Conservation (phyloP, 2,113 vertebrate genomes). For the Passer montanus region DNA sequence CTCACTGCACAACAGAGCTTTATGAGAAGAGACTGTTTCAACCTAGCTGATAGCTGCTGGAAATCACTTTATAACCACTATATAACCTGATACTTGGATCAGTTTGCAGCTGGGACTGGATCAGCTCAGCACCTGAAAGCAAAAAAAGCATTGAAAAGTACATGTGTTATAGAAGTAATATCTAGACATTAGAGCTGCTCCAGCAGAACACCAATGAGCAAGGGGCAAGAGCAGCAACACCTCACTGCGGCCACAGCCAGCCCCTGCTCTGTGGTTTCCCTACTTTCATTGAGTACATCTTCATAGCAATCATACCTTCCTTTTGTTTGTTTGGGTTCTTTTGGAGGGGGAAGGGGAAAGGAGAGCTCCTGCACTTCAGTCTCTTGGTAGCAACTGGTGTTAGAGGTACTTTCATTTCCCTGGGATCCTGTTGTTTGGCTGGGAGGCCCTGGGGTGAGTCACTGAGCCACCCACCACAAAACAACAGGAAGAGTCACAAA, state of each 20-base stretch:
- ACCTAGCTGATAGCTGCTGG: neutral
- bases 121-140: neutral
- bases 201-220: neutral
- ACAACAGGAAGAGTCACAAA: slow-evolving; percentile 59
- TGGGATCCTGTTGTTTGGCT: neutral
- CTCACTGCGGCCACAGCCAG: neutral
- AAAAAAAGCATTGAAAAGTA: neutral
- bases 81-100: neutral
- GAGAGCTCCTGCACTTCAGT: neutral
- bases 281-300: neutral
- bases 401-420: neutral
- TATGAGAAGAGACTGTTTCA: neutral
- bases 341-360: neutral
- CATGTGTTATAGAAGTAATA: neutral
- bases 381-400: neutral
- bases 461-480: neutral
- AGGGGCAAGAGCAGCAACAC: neutral
- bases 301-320: neutral
- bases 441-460: slow-evolving; percentile 17
- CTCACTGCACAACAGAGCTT: neutral
- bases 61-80: neutral
- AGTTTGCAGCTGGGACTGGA: neutral
- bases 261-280: neutral
- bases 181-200: neutral
- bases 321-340: neutral